A percentile compares a stretch with the other conserved stretches of the same genome.
Conservation (phyloP, 2,113 vertebrate species). For the Uria lomvia region DNA sequence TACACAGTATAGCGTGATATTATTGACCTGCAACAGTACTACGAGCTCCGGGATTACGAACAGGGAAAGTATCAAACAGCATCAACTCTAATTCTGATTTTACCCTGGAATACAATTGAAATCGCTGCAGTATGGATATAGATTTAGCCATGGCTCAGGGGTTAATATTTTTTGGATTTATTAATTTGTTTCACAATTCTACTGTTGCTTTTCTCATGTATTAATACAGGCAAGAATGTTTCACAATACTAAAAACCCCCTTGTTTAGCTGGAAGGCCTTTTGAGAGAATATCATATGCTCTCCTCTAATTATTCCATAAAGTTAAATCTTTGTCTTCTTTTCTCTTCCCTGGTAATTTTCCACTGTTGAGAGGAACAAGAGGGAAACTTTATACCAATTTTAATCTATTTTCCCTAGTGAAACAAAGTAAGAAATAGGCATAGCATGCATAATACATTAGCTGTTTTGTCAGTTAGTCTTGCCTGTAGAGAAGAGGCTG, state of each 20-base stretch:
- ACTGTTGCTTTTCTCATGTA: background rate
- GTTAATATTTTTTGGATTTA: background rate
- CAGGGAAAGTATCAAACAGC: background rate
- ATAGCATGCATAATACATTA: background rate
- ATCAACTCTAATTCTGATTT: background rate
- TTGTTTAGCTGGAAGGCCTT: background rate
- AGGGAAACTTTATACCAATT: background rate
- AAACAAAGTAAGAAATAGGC: background rate
- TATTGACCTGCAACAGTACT: background rate
- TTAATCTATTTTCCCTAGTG: background rate
- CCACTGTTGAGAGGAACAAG: background rate
- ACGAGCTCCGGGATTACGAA: background rate
- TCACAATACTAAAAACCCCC: background rate
- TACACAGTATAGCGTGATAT: background rate
- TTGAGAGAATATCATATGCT: background rate
- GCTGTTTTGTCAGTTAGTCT: background rate
- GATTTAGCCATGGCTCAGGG: background rate
- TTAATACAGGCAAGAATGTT: background rate
- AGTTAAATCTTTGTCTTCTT: background rate
- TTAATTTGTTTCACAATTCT: background rate
- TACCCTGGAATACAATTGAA: background rate
- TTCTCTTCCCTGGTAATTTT: background rate
- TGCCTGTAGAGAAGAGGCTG: background rate
- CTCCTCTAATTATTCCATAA: background rate
- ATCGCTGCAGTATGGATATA: background rate